A percentile compares a stretch with the other conserved stretches of the same genome.
phyloP scores from a whole-genome alignment of 1,140 invertebrate species.

The Microplitis mediator region DNA sequence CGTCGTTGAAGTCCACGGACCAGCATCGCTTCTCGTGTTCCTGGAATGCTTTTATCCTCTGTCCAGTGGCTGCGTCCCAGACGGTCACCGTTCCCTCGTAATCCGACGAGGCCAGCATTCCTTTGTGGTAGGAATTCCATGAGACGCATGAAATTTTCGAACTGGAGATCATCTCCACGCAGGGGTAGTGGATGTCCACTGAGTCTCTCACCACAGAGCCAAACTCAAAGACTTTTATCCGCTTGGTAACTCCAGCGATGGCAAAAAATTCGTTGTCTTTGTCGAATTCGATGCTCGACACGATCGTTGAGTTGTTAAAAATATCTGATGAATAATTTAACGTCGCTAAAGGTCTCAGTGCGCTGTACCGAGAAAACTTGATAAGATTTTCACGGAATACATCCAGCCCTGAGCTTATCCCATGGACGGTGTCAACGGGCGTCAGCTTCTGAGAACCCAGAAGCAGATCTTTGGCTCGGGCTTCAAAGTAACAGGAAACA shows the following conservation, averaged over 20 bases:
- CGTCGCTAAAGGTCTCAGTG: slow-evolving; percentile 81
- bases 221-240: slow-evolving; percentile 95
- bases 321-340: slow-evolving; percentile 91
- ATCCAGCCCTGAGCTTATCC: slow-evolving; percentile 68
- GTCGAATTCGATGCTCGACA: slow-evolving; percentile 97
- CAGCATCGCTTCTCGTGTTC: slow-evolving; percentile 97
- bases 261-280: slow-evolving; percentile 96
- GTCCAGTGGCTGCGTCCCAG: slow-evolving; percentile 89
- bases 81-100: slow-evolving; percentile 94
- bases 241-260: slow-evolving; percentile 94
- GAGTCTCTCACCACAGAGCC: slow-evolving; percentile 81
- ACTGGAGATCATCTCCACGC: slow-evolving; percentile 89
- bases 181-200: slow-evolving; percentile 91
- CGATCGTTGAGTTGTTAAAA: slow-evolving; percentile 89
- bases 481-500: slow-evolving; percentile 84
- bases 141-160: slow-evolving; percentile 95
- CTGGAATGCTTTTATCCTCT: slow-evolving; percentile 75
- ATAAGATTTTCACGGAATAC: slow-evolving; percentile 86
- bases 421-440: slow-evolving; percentile 47
- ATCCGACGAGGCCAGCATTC: slow-evolving; percentile 88
- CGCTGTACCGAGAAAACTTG: slow-evolving; percentile 86
- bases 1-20: slow-evolving; percentile 95
- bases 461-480: slow-evolving; percentile 74
- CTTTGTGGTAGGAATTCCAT: slow-evolving; percentile 94
- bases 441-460: slow-evolving; percentile 58